Conservation (phyloP, 1,140 invertebrate genomes). For the Heterodera schachtii region DNA sequence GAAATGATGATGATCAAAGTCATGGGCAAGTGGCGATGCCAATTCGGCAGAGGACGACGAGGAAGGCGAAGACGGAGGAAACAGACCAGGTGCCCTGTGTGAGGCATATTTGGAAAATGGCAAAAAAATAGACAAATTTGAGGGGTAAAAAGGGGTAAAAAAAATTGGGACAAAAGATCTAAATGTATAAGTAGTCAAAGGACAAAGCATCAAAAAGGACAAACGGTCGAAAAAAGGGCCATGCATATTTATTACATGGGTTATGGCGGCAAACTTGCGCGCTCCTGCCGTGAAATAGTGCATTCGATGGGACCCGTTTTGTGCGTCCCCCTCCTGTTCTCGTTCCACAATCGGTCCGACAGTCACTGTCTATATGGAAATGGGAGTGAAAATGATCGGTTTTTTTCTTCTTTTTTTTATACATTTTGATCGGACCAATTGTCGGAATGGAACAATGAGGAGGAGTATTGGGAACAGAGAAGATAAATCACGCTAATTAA, state of each 20-base stretch:
- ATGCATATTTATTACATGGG: conserved; percentile 1
- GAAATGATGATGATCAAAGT: conserved; percentile 7
- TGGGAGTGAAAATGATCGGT: neutral
- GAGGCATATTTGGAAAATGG: neutral
- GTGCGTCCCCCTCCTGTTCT: conserved; percentile 12
- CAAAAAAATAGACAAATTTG: neutral
- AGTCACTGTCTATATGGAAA: conserved; percentile 18
- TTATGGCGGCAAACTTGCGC: conserved; percentile 22
- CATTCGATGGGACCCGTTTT: conserved; percentile 23
- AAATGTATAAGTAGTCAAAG: too few relatives aligned
- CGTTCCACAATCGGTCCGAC: conserved; percentile 35
- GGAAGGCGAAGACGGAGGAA: conserved; percentile 11
- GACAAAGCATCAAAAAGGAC: too few relatives aligned
- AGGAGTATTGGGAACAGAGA: too few relatives aligned
- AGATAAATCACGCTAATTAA: too few relatives aligned
- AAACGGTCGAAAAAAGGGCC: too few relatives aligned
- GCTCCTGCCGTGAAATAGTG: conserved; percentile 22
- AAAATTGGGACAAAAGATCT: too few relatives aligned
- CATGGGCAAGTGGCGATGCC: neutral
- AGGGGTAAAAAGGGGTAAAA: too few relatives aligned
- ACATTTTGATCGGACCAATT: conserved; percentile 13
- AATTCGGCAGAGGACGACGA: neutral
- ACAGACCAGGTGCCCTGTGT: conserved; percentile 19
- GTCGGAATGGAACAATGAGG: neutral
- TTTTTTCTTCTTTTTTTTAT: conserved; percentile 15